Conservation (phyloP, 2,113 vertebrate genomes). For the Passer montanus region DNA sequence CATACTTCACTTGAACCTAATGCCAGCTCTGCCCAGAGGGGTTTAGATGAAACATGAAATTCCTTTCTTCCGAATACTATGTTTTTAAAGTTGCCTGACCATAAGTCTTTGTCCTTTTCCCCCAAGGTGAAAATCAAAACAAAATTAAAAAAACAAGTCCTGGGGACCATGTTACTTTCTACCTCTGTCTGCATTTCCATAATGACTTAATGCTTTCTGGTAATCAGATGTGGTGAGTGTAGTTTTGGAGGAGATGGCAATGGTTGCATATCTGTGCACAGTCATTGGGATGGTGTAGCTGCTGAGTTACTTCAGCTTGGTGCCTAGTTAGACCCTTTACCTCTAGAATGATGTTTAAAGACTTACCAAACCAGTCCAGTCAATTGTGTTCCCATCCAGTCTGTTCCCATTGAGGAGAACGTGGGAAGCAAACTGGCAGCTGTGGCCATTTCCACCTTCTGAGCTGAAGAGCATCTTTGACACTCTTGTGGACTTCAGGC, state of each 20-base stretch:
- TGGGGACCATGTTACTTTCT: background rate
- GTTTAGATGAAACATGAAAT: slow-evolving; percentile 12
- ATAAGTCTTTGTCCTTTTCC: background rate
- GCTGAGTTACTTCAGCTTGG: background rate
- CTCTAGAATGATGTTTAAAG: background rate
- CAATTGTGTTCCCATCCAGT: background rate
- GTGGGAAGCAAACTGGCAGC: background rate
- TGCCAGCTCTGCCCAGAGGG: slow-evolving; percentile 15
- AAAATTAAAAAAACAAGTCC: background rate
- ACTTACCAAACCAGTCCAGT: background rate
- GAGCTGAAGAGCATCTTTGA: background rate
- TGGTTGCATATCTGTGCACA: background rate
- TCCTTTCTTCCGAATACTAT: background rate
- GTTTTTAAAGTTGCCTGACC: background rate
- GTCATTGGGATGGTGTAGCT: background rate
- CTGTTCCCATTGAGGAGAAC: background rate
- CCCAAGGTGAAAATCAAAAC: background rate
- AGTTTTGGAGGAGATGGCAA: background rate
- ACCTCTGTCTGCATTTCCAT: background rate
- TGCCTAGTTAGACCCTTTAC: background rate
- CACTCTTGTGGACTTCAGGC: background rate
- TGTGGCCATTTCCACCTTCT: background rate
- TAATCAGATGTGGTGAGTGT: background rate
- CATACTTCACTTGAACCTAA: background rate
- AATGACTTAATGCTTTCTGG: background rate